These are phyloP conservation scores for Uropsilus gracilis DNA, from an alignment of 2,113 vertebrate species.

Conservation along the genomic window DNA sequence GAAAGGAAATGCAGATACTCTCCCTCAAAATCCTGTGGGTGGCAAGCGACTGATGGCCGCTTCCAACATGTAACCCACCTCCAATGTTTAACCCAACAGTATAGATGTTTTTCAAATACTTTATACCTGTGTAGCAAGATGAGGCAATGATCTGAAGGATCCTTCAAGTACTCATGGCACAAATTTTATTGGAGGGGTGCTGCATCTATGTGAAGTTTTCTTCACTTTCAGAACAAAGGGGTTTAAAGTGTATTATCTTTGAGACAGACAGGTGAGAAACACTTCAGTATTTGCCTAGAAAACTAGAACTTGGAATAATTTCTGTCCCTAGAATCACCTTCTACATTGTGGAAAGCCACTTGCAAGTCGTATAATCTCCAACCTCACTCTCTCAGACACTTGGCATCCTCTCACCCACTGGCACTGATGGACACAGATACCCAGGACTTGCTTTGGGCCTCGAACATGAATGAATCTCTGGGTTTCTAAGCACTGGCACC, in stretches of 20 bases:
- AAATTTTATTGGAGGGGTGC: not conserved
- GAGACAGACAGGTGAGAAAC: not conserved
- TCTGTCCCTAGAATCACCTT: not conserved
- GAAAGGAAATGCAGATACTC: not conserved
- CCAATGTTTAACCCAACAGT: too few species aligned
- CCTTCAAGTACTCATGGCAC: not conserved
- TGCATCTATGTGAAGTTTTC: not conserved
- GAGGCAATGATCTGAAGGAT: not conserved
- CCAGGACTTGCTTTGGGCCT: too few species aligned
- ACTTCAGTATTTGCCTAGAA: slow-evolving; percentile 1
- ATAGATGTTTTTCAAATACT: slow-evolving; percentile 19
- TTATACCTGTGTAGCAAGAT: not conserved
- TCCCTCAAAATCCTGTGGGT: not conserved
- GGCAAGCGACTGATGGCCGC: not conserved
- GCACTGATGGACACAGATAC: too few species aligned
- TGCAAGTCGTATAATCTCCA: too few species aligned
- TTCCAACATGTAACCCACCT: not conserved
- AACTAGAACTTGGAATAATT: slow-evolving; percentile 17
- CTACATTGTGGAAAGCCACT: too few species aligned
- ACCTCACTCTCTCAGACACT: too few species aligned
- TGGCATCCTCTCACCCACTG: too few species aligned
- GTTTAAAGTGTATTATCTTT: slow-evolving; percentile 4
- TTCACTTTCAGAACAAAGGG: slow-evolving; percentile 1
- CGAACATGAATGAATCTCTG: too few species aligned
- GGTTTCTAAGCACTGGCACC: not conserved